Base-by-base conservation (phyloP, 30 jellyfish, hydroid and myxozoan species). In the Aurelia aurita region DNA sequence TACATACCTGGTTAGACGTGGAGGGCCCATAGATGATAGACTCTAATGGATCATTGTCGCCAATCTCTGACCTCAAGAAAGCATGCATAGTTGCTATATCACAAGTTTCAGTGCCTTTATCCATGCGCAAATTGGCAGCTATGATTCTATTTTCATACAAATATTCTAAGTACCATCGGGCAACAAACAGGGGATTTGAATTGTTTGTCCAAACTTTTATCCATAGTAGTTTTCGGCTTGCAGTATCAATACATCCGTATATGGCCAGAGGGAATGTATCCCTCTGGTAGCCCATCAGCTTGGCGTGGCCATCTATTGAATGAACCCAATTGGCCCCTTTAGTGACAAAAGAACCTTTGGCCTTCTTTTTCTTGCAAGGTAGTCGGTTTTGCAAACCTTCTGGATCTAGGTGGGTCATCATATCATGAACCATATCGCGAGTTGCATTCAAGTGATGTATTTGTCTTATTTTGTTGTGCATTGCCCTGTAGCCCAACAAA, bases 21-120 rank as follows among this genome's bases (percentile, higher is more conserved):
- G 91, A 80, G 5, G 85, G 84, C n/a, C 91, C 91, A 80, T 80
- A 68, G 69, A 80, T 25, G 29, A 80, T 84, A 19, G 91, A 35
- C 21, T n/a, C 91, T 21, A 53, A 55, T 31, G 84, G 83, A 67
- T 80, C 91, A 31, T 47, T 57, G 32, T 19, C 29, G 5, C 88
- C 66, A 62, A 60, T 31, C 44, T 32, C 82, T 10, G 83, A 34
- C 81, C 13, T 46, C 19, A 63, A 32, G 32, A 31, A 79, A 0
- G 83, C 90, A 59, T 82, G 92, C 31, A 68, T 83, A 7, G 80
- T 46, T 6, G 93, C 93, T 44, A 83, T 69, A 51, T 26, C 80
- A 18, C 82, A 55, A 22, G 87, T 83, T 20, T 83, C 93, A 57
- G 71, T 83, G 43, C 93, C 93, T 58, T 83, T 83, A 35, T 69